Evolutionary conservation across 2,797 vertebrate species (phyloP), one percentile per base, ranked within the genome.

Genomic region (Siniperca obscura): DNA sequence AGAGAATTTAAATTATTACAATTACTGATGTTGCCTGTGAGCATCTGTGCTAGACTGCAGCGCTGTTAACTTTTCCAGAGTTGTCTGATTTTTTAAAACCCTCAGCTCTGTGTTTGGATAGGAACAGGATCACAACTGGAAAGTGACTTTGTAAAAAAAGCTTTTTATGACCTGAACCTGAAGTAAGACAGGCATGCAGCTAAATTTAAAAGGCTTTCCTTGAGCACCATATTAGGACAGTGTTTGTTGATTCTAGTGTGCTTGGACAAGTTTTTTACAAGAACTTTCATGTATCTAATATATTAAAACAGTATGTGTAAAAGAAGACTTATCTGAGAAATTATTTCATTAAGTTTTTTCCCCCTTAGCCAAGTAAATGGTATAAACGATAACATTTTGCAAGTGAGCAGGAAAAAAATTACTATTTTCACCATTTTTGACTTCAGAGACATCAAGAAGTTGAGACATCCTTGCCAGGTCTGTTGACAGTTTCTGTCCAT

Each of bases 61-160:
- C 52, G 7, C 60, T 69, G 82, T 91, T 82, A 83, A 78, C 84
- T 85, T 89, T 92, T 90, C 90, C 91, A 87, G 84, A 81, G 68
- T 74, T 85, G 74, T 84, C 68, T 69, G 78, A 89, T 76, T 88
- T 86, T 50, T 83, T 30, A 19, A 83, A 86, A 83, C 59, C 76
- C 82, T 85, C 77, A 73, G 80, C 82, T 84, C 69, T 66, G 75
- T 94, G 85, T 93, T 95, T 94, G 75, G 42, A 92, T 89, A 86
- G 85, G 78, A 94, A 86, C 81, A 87, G 70, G 80, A 91, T 91
- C 90, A 75, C 81, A 87, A 80, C 81, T 90, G 91, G 86, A 88
- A 87, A 90, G 81, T 57, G 66, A 86, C 81, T 92, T 44, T 86
- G 70, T 79, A 61, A 70, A 80, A 40, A 40, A 68, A 22, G 16